Base-by-base conservation (phyloP, 2,797 vertebrate species). In the Artibeus lituratus region DNA sequence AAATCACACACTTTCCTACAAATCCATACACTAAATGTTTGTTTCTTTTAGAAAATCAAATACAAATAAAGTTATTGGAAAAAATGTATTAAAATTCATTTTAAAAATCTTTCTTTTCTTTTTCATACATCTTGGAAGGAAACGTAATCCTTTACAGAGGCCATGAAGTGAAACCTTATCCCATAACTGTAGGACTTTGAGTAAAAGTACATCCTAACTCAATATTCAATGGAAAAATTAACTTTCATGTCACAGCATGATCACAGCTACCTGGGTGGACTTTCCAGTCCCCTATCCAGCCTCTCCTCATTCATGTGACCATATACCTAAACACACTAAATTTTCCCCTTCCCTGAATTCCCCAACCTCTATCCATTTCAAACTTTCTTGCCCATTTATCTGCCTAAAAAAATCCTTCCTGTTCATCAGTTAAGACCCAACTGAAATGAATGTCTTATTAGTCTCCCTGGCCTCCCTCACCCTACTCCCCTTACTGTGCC, bases 1-100 rank as follows among this genome's bases (percentile, higher is more conserved):
- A 96, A 94, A 96, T 94, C 82, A 95, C 87, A 96, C 39, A 62
- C 51, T 83, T 92, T 97, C 95, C 77, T 97, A 92, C 53, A 96
- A 85, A 97, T 88, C 90, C 47, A 92, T 93, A 97, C 49, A 72
- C 74, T 85, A 19, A 91, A 86, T 88, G 57, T 91, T 69, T 94
- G 49, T 95, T 95, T 92, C 94, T 96, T 96, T 95, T 94, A 92
- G 86, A 92, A 85, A 97, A 91, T 92, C 32, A 73, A 92, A 87
- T 91, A 94, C 83, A 97, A 95, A 97, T 97, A 89, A 96, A 88
- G 32, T 90, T 76, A 55, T 95, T 96, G 76, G 67, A 59, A 91
- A 77, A 95, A 96, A 92, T 78, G 11, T 93, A 84, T 94, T 95
- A 84, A 51, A 81, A 87, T 96, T 91, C 44, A 94, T 92, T 93